Evolutionary conservation across 2,113 vertebrate genomes (phyloP).

Genomic region (Hypanus sabinus): DNA sequence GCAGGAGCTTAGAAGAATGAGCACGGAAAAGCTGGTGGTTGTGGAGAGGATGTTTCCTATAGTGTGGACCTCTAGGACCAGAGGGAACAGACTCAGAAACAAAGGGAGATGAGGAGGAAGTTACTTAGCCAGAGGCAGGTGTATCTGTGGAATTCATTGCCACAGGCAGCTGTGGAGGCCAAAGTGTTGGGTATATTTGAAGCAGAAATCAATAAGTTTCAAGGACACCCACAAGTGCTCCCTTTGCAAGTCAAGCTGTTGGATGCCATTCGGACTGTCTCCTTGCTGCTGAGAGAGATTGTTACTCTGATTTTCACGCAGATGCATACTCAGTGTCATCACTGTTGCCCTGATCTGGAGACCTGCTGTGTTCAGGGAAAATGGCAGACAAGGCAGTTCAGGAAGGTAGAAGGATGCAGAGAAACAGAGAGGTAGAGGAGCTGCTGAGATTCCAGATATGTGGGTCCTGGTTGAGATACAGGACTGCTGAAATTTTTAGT

Average conservation of each 20-base stretch:
- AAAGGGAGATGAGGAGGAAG: too few relatives aligned
- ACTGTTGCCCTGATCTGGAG: not conserved
- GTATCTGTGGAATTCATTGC: too few relatives aligned
- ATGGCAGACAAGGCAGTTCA: too few relatives aligned
- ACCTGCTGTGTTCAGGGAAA: not conserved
- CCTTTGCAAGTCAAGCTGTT: not conserved
- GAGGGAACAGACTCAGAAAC: too few relatives aligned
- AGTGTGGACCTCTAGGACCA: too few relatives aligned
- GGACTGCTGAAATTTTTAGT: not conserved
- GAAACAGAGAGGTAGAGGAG: not conserved
- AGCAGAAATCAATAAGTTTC: too few relatives aligned
- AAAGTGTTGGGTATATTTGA: too few relatives aligned
- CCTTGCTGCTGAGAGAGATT: not conserved
- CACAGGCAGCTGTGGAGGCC: too few relatives aligned
- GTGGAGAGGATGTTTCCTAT: too few relatives aligned
- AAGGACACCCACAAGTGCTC: not conserved
- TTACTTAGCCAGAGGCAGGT: too few relatives aligned
- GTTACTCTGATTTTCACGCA: not conserved
- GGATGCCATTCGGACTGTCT: not conserved
- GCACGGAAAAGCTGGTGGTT: too few relatives aligned
- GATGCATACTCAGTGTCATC: not conserved
- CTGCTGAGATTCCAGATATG: not conserved
- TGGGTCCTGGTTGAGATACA: not conserved
- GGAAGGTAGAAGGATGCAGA: not conserved
- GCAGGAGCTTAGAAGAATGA: too few relatives aligned